Evolutionary conservation across 2,888 invertebrate species (phyloP), one percentile per base, ranked within the genome.

Genomic region (Chrysolina oricalcia): DNA sequence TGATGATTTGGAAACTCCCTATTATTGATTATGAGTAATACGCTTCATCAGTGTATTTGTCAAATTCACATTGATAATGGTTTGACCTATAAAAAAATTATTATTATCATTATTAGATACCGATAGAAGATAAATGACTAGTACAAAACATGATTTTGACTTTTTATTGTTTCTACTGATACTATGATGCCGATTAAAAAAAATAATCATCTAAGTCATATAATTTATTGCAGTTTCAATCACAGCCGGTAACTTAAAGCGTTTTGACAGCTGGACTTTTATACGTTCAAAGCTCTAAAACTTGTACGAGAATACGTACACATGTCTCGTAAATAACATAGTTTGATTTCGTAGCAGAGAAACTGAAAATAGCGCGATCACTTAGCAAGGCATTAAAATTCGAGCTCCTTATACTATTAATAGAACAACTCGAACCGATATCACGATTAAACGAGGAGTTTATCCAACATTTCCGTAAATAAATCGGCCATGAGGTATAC

Each of bases 291-390:
- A 59, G 17, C 17, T 35, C n/a, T 17, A 17, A 35, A 59, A 8
- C 15, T 59, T 15, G 9, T 21, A 53, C 5, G 53, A 53, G 21
- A 21, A 21, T 4, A 53, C 53, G 21, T 21, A 35, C 9, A 27
- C 27, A 59, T 8, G n/a, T 13, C 59, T 27, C 27, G 59, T 59
- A 59, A 59, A 59, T 27, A 27, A 35, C 9, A n/a, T 15, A 17
- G n/a, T 59, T 59, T n/a, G 27, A 35, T 27, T 35, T 35, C 27
- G 23, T 27, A n/a, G 6, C n/a, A 1, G 35, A 35, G 15, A 27
- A 59, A 27, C 59, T n/a, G 9, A 59, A 59, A 59, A 59, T 59
- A 59, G 59, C 59, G 27, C 27, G 59, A 59, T 59, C 59, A 59
- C 59, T 59, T 35, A 23, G n/a, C 35, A 15, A 35, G n/a, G n/a